Evolutionary conservation across 1,140 invertebrate genomes (phyloP), one percentile per base, ranked within the genome.

Genomic region (Ips typographus): DNA sequence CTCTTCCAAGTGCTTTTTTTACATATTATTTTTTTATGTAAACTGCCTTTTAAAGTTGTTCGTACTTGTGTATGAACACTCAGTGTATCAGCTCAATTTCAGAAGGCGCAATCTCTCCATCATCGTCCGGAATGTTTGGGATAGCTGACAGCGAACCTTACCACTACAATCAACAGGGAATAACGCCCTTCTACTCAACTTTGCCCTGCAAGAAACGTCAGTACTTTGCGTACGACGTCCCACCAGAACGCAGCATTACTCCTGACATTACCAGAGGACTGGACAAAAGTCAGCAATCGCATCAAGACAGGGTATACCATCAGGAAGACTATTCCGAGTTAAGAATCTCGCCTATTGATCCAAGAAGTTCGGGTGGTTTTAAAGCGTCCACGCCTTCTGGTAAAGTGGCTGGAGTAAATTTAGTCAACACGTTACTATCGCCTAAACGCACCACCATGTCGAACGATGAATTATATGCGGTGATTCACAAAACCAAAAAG

Each of bases 401-500:
- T 82, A 69, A 78, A 5, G 79, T 72, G 61, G 67, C 77, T 7
- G 74, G 76, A 5, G 71, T 73, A 3, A 80, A 80, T 70, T 72
- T 80, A 67, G 76, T 77, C 62, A 72, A 59, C 37, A 77, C 74
- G 68, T 60, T 81, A n/a, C 49, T 89, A 3, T 89, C 88, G 1
- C 88, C 88, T 0, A 86, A 87, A 37, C 89, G 88, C 80, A 89
- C 88, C 8, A 89, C 87, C 1, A 90, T 91, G 87, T 89, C 88
- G 1, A 89, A 90, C 70, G 90, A 91, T 77, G 90, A 91, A 76
- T 77, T 92, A 0, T 92, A 90, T 72, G 88, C 89, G 3, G 88
- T 89, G 6, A 92, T 92, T 60, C 89, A 92, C 75, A 90, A 90
- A 78, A 90, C 88, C 52, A 91, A 91, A 76, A 89, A 89, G 76